Percentiles rank a stretch among this genome's conserved stretches.
Conservation (phyloP, 2,113 vertebrate genomes). For the Crotalus helleri region DNA sequence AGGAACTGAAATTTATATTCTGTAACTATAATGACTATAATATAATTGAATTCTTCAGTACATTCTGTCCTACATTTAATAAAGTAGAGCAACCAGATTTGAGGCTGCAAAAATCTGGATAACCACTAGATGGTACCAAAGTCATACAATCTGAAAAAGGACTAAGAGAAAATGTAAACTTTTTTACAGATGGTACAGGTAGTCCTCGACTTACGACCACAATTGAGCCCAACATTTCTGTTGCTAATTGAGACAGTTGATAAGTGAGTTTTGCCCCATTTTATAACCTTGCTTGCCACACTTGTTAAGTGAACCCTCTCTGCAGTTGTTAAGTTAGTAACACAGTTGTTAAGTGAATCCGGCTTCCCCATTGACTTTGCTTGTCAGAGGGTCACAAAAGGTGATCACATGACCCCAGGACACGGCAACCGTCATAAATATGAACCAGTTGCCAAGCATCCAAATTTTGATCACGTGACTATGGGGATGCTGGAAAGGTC, state of each 20-base stretch:
- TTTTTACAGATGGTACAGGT: background rate
- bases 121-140: background rate
- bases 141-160: background rate
- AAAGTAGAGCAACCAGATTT: background rate
- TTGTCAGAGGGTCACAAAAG: no score
- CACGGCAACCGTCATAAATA: background rate
- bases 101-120: background rate
- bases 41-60: background rate
- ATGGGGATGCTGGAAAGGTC: background rate
- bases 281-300: no score
- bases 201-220: no score
- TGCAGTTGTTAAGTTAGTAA: no score
- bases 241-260: no score
- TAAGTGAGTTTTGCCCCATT: no score
- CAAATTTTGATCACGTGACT: background rate
- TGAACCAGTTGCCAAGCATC: background rate
- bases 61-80: background rate
- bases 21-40: background rate
- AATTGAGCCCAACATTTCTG: no score
- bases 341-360: no score
- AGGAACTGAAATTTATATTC: background rate
- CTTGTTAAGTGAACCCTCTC: no score
- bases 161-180: background rate
- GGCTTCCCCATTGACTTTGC: no score
- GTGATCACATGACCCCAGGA: background rate